Base-by-base conservation (phyloP, 2,888 invertebrate species). In the Vanessa cardui region DNA sequence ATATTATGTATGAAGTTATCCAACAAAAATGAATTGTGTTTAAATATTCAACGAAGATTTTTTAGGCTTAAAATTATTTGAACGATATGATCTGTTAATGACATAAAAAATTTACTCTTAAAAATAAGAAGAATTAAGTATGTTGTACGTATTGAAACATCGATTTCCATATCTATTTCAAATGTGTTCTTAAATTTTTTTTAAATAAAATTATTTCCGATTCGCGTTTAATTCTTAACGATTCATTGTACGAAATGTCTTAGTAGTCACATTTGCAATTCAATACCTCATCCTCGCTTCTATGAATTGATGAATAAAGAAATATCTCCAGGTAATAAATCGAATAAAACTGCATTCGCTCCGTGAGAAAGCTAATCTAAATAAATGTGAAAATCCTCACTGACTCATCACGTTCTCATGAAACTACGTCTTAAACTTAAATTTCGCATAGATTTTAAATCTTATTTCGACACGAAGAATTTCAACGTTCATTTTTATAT, bases 381-480 rank as follows among this genome's bases (percentile, higher is more conserved):
- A 73, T 70, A 72, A 68, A 70, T 59, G 67, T 63, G 67, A 63
- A 69, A 68, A 65, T 69, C 52, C 58, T 64, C 54, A 64, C 64
- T 64, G 50, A 59, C 44, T 64, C 64, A 59, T 59, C 64, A 50
- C 64, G 45, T 64, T 64, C 64, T 59, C 50, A 39, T 16, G 45
- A 56, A 56, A 26, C 59, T 44, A 64, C 64, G 58, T 52, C 59
- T 59, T 50, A 45, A 64, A 59, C 59, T 52, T 50, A 58, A 64
- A 64, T 64, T 64, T 44, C 31, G 49, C 64, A 44, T 56, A 31
- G 18, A 58, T 58, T 58, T 64, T 64, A 64, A 39, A 49, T 58
- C 49, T 58, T 58, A 64, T 58, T 64, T 49, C 58, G 50, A 45
- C 26, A 44, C 39, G 33, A 18, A 12, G 52, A 26, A 21, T 21